phyloP scores from a whole-genome alignment of 2,113 vertebrate species.

The Periophthalmodon schlosseri region DNA sequence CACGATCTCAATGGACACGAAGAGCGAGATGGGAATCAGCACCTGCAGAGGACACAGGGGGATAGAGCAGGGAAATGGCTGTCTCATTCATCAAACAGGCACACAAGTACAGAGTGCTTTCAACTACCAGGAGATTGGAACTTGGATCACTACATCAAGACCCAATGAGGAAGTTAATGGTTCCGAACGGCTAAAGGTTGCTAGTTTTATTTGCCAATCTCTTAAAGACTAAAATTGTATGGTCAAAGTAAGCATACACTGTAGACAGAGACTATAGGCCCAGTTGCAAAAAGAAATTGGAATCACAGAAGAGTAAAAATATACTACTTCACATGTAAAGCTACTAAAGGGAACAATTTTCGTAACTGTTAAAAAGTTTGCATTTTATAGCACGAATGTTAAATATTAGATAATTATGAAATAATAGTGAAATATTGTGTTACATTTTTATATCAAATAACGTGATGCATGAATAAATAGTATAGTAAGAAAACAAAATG shows the following conservation, averaged over 20 bases:
- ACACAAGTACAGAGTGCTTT: background rate
- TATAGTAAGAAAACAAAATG: too few species aligned
- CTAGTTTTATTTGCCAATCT: background rate
- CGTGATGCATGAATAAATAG: too few species aligned
- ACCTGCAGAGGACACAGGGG: slow-evolving; percentile 74
- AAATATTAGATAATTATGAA: too few species aligned
- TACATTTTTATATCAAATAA: too few species aligned
- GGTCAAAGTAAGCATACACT: background rate
- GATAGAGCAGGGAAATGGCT: background rate
- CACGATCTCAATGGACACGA: slow-evolving; percentile 97
- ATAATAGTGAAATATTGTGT: too few species aligned
- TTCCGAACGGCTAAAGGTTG: background rate
- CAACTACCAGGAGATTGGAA: background rate
- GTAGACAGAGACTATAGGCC: too few species aligned
- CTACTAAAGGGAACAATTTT: too few species aligned
- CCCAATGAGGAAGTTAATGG: background rate
- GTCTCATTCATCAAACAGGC: background rate
- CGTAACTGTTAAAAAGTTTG: too few species aligned
- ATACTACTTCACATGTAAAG: background rate
- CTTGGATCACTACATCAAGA: background rate
- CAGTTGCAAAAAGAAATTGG: background rate
- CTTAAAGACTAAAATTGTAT: background rate
- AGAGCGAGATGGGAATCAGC: slow-evolving; percentile 95
- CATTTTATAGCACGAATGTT: too few species aligned
- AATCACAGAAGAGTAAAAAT: background rate